phyloP scores from a whole-genome alignment of 1,140 invertebrate genomes.

The Bombus huntii region DNA sequence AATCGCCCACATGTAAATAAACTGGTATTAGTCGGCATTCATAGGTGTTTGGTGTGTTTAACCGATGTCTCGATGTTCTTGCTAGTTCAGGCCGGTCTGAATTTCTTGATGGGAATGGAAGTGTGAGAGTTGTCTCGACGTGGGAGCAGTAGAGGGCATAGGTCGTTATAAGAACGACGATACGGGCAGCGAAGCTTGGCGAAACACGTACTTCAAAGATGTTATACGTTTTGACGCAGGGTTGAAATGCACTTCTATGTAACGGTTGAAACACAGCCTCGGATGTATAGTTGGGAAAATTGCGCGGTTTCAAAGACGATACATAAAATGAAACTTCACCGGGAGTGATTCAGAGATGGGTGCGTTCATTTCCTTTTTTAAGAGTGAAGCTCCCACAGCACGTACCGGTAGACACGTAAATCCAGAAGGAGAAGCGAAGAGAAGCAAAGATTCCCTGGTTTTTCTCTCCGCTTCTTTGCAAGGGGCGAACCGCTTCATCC shows the following conservation, averaged over 20 bases:
- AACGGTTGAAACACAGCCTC: not conserved
- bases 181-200: not conserved
- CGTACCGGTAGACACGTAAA: slow-evolving; percentile 2
- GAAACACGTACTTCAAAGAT: slow-evolving; percentile 21
- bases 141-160: not conserved
- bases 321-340: slow-evolving; percentile 1
- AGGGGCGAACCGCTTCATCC: slow-evolving; percentile 44
- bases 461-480: slow-evolving; percentile 19
- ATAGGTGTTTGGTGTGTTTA: slow-evolving; percentile 1
- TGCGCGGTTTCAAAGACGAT: slow-evolving; percentile 10
- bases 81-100: not conserved
- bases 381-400: not conserved
- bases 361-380: not conserved
- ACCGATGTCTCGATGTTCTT: not conserved
- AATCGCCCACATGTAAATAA: not conserved
- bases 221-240: slow-evolving; percentile 8
- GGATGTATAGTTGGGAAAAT: slow-evolving; percentile 5
- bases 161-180: slow-evolving; percentile 43
- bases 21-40: not conserved
- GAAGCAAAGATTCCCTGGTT: slow-evolving; percentile 19
- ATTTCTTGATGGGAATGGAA: not conserved
- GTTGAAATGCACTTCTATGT: not conserved
- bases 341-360: not conserved
- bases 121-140: not conserved
- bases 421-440: not conserved